These are phyloP conservation scores for Ichneumon xanthorius DNA, from an alignment of 2,888 invertebrate species.

Conservation along the genomic window DNA sequence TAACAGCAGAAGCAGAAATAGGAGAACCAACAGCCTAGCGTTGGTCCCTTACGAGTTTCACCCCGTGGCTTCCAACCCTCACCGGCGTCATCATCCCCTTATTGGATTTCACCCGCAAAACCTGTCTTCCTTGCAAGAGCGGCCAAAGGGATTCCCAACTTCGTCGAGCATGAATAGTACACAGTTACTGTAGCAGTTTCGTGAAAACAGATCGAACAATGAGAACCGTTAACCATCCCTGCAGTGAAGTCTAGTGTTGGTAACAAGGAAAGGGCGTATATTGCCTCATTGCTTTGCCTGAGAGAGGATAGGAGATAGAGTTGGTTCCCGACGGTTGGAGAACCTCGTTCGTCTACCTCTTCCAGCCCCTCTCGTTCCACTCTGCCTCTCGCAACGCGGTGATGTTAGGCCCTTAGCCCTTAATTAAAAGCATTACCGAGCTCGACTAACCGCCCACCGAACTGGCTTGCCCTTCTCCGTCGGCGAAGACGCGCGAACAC, in stretches of 20 bases:
- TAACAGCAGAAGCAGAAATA: slow-evolving; percentile 60
- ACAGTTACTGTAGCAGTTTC: slow-evolving; percentile 36
- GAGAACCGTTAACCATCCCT: slow-evolving; percentile 63
- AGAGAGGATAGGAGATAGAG: slow-evolving; percentile 65
- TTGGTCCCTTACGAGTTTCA: slow-evolving; percentile 47
- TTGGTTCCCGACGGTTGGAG: slow-evolving; percentile 61
- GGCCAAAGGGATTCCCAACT: slow-evolving; percentile 66
- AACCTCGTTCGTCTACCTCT: slow-evolving; percentile 59
- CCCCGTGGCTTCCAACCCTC: slow-evolving; percentile 48
- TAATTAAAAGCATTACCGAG: slow-evolving; percentile 75
- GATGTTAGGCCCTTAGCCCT: slow-evolving; percentile 72
- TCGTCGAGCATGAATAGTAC: slow-evolving; percentile 20
- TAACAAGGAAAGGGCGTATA: slow-evolving; percentile 68
- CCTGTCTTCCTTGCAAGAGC: slow-evolving; percentile 64
- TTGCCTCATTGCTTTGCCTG: slow-evolving; percentile 68
- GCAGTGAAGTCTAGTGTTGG: slow-evolving; percentile 58
- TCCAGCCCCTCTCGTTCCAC: slow-evolving; percentile 39
- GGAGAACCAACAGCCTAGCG: slow-evolving; percentile 29
- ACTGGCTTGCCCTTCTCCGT: slow-evolving; percentile 60
- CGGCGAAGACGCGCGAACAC: slow-evolving; percentile 48
- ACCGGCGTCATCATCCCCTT: slow-evolving; percentile 69
- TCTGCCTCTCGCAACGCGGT: slow-evolving; percentile 55
- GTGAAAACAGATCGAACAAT: slow-evolving; percentile 65
- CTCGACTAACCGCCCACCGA: slow-evolving; percentile 70
- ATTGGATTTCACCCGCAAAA: slow-evolving; percentile 74